A percentile compares a stretch with the other conserved stretches of the same genome.
Conservation (phyloP, 92 coral and sea anemone species). For the Epizoanthus ramosus region DNA sequence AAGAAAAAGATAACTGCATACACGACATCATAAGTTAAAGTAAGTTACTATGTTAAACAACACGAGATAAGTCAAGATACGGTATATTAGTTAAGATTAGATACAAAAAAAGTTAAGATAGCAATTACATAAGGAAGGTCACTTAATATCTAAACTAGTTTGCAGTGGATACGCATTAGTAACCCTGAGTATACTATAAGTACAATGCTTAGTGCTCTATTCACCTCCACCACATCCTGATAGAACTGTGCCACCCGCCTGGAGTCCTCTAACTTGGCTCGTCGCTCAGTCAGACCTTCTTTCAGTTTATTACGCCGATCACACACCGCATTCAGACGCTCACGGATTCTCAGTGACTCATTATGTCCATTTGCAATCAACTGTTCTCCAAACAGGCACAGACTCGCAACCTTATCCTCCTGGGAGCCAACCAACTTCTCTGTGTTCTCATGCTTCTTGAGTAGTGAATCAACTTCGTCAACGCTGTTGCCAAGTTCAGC, state of each 20-base stretch:
- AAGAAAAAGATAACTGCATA: neutral
- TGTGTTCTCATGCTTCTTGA: constrained; percentile 88
- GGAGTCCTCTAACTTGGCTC: constrained; percentile 82
- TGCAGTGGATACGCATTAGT: neutral
- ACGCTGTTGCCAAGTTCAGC: constrained; percentile 94
- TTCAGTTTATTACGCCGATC: constrained; percentile 79
- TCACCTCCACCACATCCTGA: constrained; percentile 95
- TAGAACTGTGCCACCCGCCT: constrained; percentile 88
- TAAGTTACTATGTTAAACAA: neutral
- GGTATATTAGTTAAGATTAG: too few species aligned
- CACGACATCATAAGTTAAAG: neutral
- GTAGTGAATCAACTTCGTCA: constrained; percentile 88
- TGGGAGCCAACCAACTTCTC: constrained; percentile 82
- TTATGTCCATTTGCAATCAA: constrained; percentile 67
- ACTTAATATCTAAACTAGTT: too few species aligned
- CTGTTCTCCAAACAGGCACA: constrained; percentile 75
- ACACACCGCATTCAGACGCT: constrained; percentile 68
- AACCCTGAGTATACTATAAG: neutral
- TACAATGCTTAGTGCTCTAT: neutral
- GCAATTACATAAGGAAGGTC: neutral
- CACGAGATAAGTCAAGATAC: too few species aligned
- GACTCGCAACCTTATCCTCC: constrained; percentile 74
- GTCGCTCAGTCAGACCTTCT: constrained; percentile 71
- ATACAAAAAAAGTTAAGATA: too few species aligned
- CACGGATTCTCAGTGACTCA: constrained; percentile 66